Conservation (phyloP, 2,113 vertebrate species). For the Paradoxurus hermaphroditus region DNA sequence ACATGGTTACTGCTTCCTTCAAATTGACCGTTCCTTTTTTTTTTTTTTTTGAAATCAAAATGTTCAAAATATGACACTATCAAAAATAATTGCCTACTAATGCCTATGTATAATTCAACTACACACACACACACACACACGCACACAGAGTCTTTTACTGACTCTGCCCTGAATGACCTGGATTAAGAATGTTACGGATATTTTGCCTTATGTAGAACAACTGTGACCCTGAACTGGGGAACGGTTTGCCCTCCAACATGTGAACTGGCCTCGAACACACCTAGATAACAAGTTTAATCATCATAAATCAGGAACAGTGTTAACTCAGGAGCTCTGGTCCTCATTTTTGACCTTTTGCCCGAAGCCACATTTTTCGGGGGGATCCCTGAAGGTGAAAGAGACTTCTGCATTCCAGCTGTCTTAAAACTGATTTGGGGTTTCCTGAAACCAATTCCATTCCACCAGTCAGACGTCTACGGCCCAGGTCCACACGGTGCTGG, state of each 20-base stretch:
- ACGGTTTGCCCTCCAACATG: neutral
- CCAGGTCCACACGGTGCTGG: fast-evolving
- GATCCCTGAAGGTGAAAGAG: neutral
- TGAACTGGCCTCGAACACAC: neutral
- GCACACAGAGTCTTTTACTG: neutral
- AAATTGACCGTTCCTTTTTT: neutral
- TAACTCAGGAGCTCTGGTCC: neutral
- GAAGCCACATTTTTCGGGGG: neutral
- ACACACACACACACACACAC: neutral
- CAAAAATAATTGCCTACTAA: neutral
- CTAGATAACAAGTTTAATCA: neutral
- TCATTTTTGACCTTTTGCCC: neutral
- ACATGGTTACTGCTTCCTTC: neutral
- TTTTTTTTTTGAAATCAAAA: neutral
- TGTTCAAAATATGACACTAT: neutral
- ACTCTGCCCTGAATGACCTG: neutral
- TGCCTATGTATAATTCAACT: neutral
- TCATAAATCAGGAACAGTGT: neutral
- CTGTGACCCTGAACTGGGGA: neutral
- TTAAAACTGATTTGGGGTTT: neutral
- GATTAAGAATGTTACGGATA: neutral
- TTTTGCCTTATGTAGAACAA: neutral
- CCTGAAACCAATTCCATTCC: neutral
- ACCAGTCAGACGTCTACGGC: neutral
- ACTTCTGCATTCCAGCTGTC: neutral